Percentiles rank a stretch among this genome's conserved stretches.
These are phyloP conservation scores for Phasianus colchicus DNA, from an alignment of 2,113 vertebrate genomes.

Conservation along the genomic window DNA sequence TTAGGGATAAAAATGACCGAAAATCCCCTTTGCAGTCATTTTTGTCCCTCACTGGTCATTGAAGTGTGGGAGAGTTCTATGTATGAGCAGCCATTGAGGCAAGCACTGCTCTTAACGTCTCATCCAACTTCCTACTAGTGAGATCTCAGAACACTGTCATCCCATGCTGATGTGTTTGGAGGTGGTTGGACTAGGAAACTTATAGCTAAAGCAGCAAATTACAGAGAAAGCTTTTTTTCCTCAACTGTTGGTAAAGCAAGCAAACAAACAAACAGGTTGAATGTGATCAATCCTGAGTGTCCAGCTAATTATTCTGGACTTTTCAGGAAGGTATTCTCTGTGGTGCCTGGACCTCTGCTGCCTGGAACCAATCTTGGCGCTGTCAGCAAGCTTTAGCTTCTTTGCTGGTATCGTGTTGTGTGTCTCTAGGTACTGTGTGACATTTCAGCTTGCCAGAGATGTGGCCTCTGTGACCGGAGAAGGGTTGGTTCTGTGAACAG, in stretches of 20 bases:
- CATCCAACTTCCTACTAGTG: not conserved
- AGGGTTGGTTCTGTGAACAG: not conserved
- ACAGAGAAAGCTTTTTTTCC: not conserved
- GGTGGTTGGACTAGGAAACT: not conserved
- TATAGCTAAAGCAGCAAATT: not conserved
- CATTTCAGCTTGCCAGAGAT: not conserved
- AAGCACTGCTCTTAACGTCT: not conserved
- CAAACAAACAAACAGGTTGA: not conserved
- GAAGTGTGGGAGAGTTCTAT: not conserved
- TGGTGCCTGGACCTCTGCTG: not conserved
- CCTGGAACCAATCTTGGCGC: not conserved
- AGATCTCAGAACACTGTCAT: not conserved
- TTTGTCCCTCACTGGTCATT: not conserved
- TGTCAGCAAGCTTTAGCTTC: not conserved
- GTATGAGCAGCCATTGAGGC: not conserved
- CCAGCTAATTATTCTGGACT: not conserved
- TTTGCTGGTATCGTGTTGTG: not conserved
- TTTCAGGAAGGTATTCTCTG: not conserved
- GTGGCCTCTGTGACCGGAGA: not conserved
- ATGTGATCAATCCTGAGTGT: conserved; percentile 4
- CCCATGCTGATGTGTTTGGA: not conserved
- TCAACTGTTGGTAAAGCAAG: not conserved
- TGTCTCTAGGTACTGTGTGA: not conserved
- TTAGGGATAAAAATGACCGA: not conserved
- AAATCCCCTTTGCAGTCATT: not conserved